Base-by-base conservation (phyloP, 2,113 vertebrate species). In the Cromileptes altivelis region DNA sequence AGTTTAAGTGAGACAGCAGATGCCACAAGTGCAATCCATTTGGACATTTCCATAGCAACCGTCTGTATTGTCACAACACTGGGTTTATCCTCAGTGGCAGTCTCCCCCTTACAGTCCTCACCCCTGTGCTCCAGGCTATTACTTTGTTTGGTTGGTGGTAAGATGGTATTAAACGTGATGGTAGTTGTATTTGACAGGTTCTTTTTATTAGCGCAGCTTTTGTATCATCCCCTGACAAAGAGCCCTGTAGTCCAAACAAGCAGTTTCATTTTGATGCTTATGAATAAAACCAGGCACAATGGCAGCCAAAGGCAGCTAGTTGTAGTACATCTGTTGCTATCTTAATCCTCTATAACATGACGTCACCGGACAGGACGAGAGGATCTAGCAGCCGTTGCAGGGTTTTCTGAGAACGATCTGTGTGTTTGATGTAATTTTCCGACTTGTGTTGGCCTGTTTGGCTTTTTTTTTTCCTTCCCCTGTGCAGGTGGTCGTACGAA, bases 241-340 rank as follows among this genome's bases (percentile, higher is more conserved):
- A 56, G 15, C 45, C n/a, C 6, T 3, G 14, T 8, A 6, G 42
- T 52, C 50, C 17, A 18, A 27, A 37, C 45, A 37, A 18, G 14
- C 40, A 6, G 6, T 80, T 81, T 79, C 10, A 83, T 87, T 88
- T 75, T 60, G 60, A 79, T 81, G 75, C 68, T 53, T 56, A 63
- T 81, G 83, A 77, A 81, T 83, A 79, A 84, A 91, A 88, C 62
- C 67, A 42, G 70, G 73, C 81, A 72, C 86, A 85, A 84, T 83
- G 91, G 90, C 91, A 91, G 91, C 82, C 85, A 93, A 92, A 88
- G 82, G 88, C 88, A 84, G 85, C 86, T 89, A 84, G 87, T 93
- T 82, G 92, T 88, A 52, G 83, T 89, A 75, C 90, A 93, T 94
- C 91, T 93, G 93, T 91, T 91, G 89, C 88, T 80, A n/a, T 91